Evolutionary conservation across 2,888 invertebrate genomes (phyloP).

Genomic region (Nemotelus pantherinus): DNA sequence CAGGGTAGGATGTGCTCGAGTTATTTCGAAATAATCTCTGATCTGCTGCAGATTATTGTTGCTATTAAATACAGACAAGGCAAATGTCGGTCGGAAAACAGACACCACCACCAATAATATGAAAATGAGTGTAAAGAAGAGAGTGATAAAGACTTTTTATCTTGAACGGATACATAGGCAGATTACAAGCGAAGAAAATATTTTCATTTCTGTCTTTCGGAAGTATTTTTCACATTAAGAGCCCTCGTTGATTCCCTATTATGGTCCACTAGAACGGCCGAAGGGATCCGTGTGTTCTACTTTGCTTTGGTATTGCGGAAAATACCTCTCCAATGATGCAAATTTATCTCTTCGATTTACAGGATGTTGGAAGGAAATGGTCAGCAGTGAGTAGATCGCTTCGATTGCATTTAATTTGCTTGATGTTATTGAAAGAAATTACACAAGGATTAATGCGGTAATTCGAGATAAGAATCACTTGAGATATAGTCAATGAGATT

Average conservation of each 20-base stretch:
- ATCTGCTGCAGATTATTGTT: constrained; percentile 35
- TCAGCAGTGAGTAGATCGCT: not conserved
- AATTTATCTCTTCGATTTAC: not conserved
- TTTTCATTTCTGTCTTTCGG: constrained; percentile 14
- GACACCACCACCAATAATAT: constrained; percentile 15
- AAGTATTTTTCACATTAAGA: constrained; percentile 1
- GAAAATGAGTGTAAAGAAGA: constrained; percentile 8
- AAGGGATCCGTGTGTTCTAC: not conserved
- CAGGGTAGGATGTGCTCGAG: not conserved
- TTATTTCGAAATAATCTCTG: constrained; percentile 20
- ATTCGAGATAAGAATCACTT: not conserved
- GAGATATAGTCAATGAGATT: not conserved
- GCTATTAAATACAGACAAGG: constrained; percentile 32
- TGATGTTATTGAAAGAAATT: not conserved
- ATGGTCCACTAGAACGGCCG: not conserved
- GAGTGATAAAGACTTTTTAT: constrained; percentile 24
- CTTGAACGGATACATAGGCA: not conserved
- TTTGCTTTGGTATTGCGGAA: too few relatives aligned
- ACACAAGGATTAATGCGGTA: constrained; percentile 6
- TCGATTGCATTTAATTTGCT: not conserved
- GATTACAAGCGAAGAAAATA: constrained; percentile 13
- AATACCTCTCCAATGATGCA: constrained; percentile 1
- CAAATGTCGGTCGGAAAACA: not conserved
- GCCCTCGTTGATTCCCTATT: not conserved
- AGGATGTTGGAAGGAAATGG: not conserved